Evolutionary conservation across 2,888 invertebrate species (phyloP), one percentile per base, ranked within the genome.

Genomic region (Sarcophaga subvicina): DNA sequence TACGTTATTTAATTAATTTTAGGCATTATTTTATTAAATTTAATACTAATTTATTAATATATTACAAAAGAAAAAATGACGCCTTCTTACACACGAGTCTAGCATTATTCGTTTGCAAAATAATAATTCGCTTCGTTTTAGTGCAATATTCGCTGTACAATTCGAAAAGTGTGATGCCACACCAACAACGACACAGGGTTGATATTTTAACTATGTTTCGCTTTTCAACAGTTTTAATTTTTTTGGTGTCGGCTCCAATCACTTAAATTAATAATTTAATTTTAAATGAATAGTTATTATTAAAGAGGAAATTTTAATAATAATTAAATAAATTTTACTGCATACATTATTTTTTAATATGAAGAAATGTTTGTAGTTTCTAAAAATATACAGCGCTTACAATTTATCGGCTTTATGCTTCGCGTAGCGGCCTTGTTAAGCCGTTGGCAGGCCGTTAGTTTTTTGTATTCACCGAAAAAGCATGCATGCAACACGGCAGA

Each of bases 71-170:
- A 76, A 84, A 84, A 87, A 87, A 82, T 71, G 87, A 87, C 84
- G 87, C 87, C 84, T 83, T 76, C 17, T 78, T n/a, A 67, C 59
- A 80, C 81, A 87, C 87, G 87, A 87, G 87, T 69, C 60, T 59
- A 67, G 25, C 37, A 72, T 73, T 27, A 59, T 63, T 86, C 83
- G 86, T 83, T 86, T 82, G 87, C 87, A 84, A 87, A 83, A 72
- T 73, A 47, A n/a, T 0, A 77, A 69, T 77, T 86, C 80, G 86
- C 86, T 73, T 83, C 83, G 83, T 80, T 80, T 83, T 67, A 59
- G 37, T n/a, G 49, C 59, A 64, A 62, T 60, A 66, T 82, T 81
- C 73, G 85, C 78, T 63, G 63, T 3, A 64, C 54, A 72, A 47
- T n/a, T 37, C 0, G 27, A 71, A 63, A 47, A 69, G 22, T 8